phyloP scores from a whole-genome alignment of 2,888 invertebrate species.

The Oligia fasciuncula region DNA sequence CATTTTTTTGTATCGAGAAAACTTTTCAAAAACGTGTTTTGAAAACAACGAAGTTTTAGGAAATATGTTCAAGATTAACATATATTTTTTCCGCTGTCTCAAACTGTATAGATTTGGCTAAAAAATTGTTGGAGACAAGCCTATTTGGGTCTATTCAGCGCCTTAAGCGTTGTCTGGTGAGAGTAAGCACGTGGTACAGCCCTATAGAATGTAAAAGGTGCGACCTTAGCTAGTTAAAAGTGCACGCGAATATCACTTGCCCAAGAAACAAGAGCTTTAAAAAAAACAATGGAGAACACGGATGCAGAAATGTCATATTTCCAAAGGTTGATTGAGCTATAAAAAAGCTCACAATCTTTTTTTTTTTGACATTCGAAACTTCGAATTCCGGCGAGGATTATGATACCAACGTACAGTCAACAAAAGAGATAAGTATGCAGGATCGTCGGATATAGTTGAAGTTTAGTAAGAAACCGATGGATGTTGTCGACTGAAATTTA shows the following conservation, averaged over 20 bases:
- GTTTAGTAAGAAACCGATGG: too few species aligned
- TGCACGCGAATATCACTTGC: conserved; percentile 48
- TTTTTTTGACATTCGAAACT: conserved; percentile 25
- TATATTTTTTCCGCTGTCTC: too few species aligned
- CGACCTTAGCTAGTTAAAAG: conserved; percentile 59
- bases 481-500: too few species aligned
- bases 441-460: too few species aligned
- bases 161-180: conserved; percentile 21
- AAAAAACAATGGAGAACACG: conserved; percentile 47
- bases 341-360: conserved; percentile 23
- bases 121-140: too few species aligned
- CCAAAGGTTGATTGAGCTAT: conserved; percentile 54
- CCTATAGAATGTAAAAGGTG: conserved; percentile 51
- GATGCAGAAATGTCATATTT: conserved; percentile 60
- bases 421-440: too few species aligned
- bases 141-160: too few species aligned
- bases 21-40: too few species aligned
- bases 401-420: background rate
- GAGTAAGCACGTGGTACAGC: conserved; percentile 44
- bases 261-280: conserved; percentile 30
- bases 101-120: too few species aligned
- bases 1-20: too few species aligned
- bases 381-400: conserved; percentile 29
- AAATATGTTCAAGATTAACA: too few species aligned
- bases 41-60: too few species aligned